Base-by-base conservation (phyloP, 2,113 vertebrate genomes). In the Melanotaenia duboulayi region DNA sequence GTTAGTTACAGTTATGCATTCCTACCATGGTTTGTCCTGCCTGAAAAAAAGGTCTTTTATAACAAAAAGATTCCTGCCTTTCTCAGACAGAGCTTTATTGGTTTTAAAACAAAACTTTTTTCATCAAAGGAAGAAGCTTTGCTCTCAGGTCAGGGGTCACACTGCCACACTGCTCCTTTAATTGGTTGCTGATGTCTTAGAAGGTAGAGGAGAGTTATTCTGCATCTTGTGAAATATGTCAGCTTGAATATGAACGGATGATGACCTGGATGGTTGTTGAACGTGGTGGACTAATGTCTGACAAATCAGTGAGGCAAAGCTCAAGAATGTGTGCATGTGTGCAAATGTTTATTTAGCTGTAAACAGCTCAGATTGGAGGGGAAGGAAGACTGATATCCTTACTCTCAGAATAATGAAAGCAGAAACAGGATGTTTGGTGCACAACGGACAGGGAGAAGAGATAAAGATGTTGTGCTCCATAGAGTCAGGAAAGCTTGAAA, bases 401-500 rank as follows among this genome's bases (percentile, higher is more conserved):
- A 74, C 64, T 60, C 84, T 86, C 75, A 83, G 87, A 83, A 89
- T 84, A 80, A 76, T 64, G 77, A 84, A 75, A 46, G 68, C 60
- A 87, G 87, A 87, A 92, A 91, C 88, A 92, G 93, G 93, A 93
- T 92, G 93, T 91, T 90, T 91, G 78, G 69, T 81, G 46, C 14
- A 42, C 20, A 69, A 57, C 24, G 8, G 25, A 57, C 60, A 51
- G 64, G 55, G 67, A 50, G 62, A 80, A 25, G 58, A 74, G 80
- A 88, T 87, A 77, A 78, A 49, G 19, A 32, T 52, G 44, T 23
- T 70, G 62, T 78, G 23, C 69, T 54, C 24, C 39, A 24, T 7
- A 5, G 4, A 20, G 20, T 64, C 56, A 64, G 59, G 65, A 70
- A 28, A 17, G 35, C 73, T 6, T 51, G 66, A 25, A 54, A 23